Percentiles rank a stretch among this genome's conserved stretches.
Evolutionary conservation across 2,888 invertebrate species (phyloP).

Genomic region (Trichacis sp.): DNA sequence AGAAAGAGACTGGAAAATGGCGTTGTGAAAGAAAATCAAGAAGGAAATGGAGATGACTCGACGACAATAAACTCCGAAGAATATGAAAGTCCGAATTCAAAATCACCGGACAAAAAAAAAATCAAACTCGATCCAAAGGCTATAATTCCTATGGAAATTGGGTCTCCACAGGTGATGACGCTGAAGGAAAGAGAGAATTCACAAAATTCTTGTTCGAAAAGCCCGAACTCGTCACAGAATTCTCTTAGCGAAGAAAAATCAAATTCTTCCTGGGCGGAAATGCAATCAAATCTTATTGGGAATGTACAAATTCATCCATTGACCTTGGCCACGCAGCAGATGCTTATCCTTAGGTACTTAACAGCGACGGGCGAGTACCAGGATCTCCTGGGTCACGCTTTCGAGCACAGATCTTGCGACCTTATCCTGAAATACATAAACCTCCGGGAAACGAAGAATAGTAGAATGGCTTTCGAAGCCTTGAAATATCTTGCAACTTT

Average conservation of each 20-base stretch:
- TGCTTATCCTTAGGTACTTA: constrained; percentile 93
- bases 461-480: constrained; percentile 95
- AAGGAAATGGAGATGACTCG: too few relatives aligned
- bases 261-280: constrained; percentile 92
- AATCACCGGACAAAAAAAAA: constrained; percentile 56
- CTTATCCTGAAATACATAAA: constrained; percentile 92
- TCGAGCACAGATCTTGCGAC: constrained; percentile 92
- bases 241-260: constrained; percentile 59
- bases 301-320: constrained; percentile 91
- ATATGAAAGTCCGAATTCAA: constrained; percentile 48
- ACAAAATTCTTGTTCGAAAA: constrained; percentile 31
- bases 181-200: constrained; percentile 21
- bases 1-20: constrained; percentile 48
- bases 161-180: constrained; percentile 66
- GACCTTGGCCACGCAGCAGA: constrained; percentile 88
- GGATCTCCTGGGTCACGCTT: constrained; percentile 93
- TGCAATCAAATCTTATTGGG: constrained; percentile 90
- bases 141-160: constrained; percentile 58
- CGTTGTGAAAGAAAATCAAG: not conserved
- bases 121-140: constrained; percentile 49
- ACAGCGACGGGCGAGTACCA: constrained; percentile 98
- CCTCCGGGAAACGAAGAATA: constrained; percentile 88
- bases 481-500: constrained; percentile 94
- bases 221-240: constrained; percentile 15
- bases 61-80: constrained; percentile 54